Evolutionary conservation across 1,140 invertebrate species (phyloP).

Genomic region (Heliconius nattereri): DNA sequence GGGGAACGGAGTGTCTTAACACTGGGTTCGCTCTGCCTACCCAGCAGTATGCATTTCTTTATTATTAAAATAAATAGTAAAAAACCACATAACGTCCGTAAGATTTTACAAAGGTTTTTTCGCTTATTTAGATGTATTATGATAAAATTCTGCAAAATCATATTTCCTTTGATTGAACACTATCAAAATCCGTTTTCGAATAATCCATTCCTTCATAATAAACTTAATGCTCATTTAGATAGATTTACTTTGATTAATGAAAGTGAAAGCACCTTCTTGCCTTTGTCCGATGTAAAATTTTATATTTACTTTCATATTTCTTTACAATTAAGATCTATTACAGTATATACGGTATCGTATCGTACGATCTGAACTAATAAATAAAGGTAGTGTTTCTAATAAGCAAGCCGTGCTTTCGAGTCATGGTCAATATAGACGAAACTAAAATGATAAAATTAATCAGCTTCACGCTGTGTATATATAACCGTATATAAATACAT

Average conservation of each 20-base stretch:
- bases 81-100: neutral
- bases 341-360: constrained; percentile 6
- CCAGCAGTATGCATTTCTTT: too few species aligned
- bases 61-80: neutral
- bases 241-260: constrained; percentile 59
- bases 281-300: constrained; percentile 45
- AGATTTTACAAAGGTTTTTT: neutral
- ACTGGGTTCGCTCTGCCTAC: too few species aligned
- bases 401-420: neutral
- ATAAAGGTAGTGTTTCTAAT: constrained; percentile 6
- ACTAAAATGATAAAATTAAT: neutral
- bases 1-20: too few species aligned
- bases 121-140: neutral
- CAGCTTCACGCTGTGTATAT: too few species aligned
- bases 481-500: too few species aligned
- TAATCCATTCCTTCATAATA: constrained; percentile 45
- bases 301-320: constrained; percentile 49
- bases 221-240: constrained; percentile 52
- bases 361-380: constrained; percentile 1
- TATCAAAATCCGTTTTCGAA: constrained; percentile 22
- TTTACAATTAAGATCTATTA: constrained; percentile 29
- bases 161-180: constrained; percentile 10
- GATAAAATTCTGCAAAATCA: constrained; percentile 18
- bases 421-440: neutral
- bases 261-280: constrained; percentile 49